Percentiles rank a stretch among this genome's conserved stretches.
phyloP scores from a whole-genome alignment of 1,140 invertebrate species.

The Acromyrmex charruanus region DNA sequence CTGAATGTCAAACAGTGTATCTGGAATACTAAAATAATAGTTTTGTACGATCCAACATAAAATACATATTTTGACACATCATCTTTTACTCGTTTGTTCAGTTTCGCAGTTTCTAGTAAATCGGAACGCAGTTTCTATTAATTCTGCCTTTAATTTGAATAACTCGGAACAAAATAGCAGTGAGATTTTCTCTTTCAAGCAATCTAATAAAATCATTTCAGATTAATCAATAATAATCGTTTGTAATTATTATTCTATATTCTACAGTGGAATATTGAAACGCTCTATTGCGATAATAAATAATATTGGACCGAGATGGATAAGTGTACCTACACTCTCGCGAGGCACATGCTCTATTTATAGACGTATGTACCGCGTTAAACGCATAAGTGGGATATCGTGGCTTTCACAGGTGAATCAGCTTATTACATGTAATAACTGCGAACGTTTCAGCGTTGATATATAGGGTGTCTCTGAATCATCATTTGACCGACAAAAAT shows the following conservation, averaged over 20 bases:
- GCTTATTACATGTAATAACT: slow-evolving; percentile 58
- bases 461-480: slow-evolving; percentile 13
- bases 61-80: background rate
- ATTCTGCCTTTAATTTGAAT: background rate
- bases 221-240: background rate
- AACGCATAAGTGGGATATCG: slow-evolving; percentile 68
- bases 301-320: slow-evolving; percentile 15
- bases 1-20: background rate
- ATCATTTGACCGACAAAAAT: background rate
- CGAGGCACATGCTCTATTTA: slow-evolving; percentile 63
- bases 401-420: slow-evolving; percentile 70
- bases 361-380: slow-evolving; percentile 41
- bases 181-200: background rate
- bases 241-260: background rate
- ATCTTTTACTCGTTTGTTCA: background rate
- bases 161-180: background rate
- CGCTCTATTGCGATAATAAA: slow-evolving; percentile 21
- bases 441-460: slow-evolving; percentile 48
- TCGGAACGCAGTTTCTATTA: background rate
- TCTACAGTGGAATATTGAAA: background rate
- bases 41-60: background rate
- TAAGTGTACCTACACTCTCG: slow-evolving; percentile 29
- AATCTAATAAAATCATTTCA: background rate
- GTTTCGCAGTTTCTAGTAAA: background rate
- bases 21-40: background rate